Base-by-base conservation (phyloP, 2,113 vertebrate species). In the Eleginops maclovinus region DNA sequence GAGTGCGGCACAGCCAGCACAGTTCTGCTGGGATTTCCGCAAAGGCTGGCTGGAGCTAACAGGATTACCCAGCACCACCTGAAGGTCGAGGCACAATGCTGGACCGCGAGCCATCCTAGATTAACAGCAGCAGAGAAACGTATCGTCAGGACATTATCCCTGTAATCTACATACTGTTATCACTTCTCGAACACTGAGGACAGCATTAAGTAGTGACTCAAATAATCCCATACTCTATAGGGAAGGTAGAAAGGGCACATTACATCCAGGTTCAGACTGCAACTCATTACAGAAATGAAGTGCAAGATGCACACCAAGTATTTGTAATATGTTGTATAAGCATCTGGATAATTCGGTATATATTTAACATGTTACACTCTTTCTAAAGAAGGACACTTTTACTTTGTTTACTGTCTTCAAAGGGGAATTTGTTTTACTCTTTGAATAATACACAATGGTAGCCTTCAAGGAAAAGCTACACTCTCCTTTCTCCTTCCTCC, bases 71-170 rank as follows among this genome's bases (percentile, higher is more conserved):
- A 10, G 79, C 80, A 82, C 60, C 72, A 80, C 67, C 75, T 91
- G 85, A 91, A 92, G 92, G 92, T 91, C 90, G 68, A 64, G 68
- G 46, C 63, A 74, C 89, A 89, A 83, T 89, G 85, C 79, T 46
- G 44, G 41, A 75, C 72, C 3, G 50, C 66, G 76, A 83, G 74
- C 84, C 60, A 80, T 13, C 6, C 11, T 85, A 74, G 91, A 90
- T 92, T 90, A 90, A 13, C 46, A 4, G 28, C 14, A 69, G 28
- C 16, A 69, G 66, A 65, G 70, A 73, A 61, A 85, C 9, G 15
- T 59, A 59, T 46, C 19, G 2, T 24, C 17, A 14, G 53, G 82
- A 70, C 66, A 24, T 72, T 55, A 58, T 62, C 49, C 66, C 17
- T 10, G 2, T 56, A 71, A 79, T 64, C 40, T 71, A 73, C n/a